These are phyloP conservation scores for Pyrgilauda ruficollis DNA, from an alignment of 2,113 vertebrate genomes.

Conservation along the genomic window DNA sequence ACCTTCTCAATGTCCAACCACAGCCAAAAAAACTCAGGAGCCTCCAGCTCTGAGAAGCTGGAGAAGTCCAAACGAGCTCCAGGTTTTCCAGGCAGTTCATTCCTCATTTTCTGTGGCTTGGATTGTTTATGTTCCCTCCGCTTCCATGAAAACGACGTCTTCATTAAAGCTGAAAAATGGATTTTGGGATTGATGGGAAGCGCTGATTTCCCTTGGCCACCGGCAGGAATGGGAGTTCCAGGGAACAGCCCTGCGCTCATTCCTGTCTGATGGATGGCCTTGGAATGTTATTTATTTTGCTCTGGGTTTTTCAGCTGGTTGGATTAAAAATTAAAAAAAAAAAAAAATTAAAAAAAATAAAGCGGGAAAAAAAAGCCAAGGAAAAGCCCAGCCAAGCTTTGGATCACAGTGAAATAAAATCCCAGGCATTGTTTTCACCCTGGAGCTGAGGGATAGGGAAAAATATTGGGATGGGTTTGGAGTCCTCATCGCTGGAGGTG, in stretches of 20 bases:
- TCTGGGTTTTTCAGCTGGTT: constrained; percentile 36
- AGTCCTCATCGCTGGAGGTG: background rate
- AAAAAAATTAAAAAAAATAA: too few species aligned
- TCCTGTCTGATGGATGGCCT: background rate
- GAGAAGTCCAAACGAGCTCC: constrained; percentile 53
- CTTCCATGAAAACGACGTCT: constrained; percentile 68
- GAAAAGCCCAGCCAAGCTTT: background rate
- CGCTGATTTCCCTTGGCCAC: constrained; percentile 58
- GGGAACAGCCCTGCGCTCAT: constrained; percentile 7
- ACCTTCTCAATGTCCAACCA: constrained; percentile 8
- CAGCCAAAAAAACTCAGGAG: constrained; percentile 43
- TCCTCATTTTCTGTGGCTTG: constrained; percentile 55
- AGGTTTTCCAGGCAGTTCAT: constrained; percentile 69
- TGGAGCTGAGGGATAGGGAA: accelerated
- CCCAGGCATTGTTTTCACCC: background rate
- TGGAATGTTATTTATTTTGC: background rate
- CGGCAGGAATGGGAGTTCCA: constrained; percentile 43
- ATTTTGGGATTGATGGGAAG: constrained; percentile 67
- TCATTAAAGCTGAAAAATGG: constrained; percentile 75
- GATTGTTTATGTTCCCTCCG: constrained; percentile 66
- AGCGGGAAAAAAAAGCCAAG: background rate
- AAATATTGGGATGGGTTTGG: background rate
- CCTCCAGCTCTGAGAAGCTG: background rate
- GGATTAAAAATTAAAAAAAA: background rate
- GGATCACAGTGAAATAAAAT: background rate